A percentile compares a stretch with the other conserved stretches of the same genome.
These are phyloP conservation scores for Pycnomerus fuliginosus DNA, from an alignment of 2,888 invertebrate species.

Conservation along the genomic window DNA sequence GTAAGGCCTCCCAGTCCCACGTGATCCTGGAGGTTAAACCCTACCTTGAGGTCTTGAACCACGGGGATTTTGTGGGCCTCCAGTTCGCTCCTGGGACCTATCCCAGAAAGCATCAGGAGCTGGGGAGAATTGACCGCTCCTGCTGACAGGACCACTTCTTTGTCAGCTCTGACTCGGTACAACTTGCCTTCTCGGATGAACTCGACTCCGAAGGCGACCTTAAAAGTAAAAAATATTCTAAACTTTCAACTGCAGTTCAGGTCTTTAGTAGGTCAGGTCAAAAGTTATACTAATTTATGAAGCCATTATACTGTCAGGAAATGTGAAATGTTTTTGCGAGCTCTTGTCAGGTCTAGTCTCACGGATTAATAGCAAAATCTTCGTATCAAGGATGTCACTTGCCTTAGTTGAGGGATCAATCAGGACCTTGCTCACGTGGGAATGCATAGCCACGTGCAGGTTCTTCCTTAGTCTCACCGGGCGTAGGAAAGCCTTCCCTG, in stretches of 20 bases:
- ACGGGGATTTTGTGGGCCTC: constrained; percentile 74
- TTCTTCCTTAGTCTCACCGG: constrained; percentile 79
- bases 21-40: constrained; percentile 87
- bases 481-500: constrained; percentile 83
- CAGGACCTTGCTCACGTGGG: constrained; percentile 75
- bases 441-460: constrained; percentile 79
- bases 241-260: too few relatives aligned
- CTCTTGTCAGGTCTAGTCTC: too few relatives aligned
- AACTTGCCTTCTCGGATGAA: constrained; percentile 73
- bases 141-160: constrained; percentile 86
- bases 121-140: constrained; percentile 95
- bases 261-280: too few relatives aligned
- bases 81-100: constrained; percentile 74
- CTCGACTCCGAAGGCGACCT: constrained; percentile 79
- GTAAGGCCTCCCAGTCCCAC: constrained; percentile 83
- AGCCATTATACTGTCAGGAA: too few relatives aligned
- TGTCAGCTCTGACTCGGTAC: constrained; percentile 71
- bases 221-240: too few relatives aligned
- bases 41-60: constrained; percentile 79
- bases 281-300: too few relatives aligned
- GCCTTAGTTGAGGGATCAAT: constrained; percentile 73
- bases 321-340: too few relatives aligned
- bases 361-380: too few relatives aligned
- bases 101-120: constrained; percentile 88
- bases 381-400: too few relatives aligned